These are phyloP conservation scores for Apocheima hispidaria DNA, from an alignment of 2,888 invertebrate species.

Conservation along the genomic window DNA sequence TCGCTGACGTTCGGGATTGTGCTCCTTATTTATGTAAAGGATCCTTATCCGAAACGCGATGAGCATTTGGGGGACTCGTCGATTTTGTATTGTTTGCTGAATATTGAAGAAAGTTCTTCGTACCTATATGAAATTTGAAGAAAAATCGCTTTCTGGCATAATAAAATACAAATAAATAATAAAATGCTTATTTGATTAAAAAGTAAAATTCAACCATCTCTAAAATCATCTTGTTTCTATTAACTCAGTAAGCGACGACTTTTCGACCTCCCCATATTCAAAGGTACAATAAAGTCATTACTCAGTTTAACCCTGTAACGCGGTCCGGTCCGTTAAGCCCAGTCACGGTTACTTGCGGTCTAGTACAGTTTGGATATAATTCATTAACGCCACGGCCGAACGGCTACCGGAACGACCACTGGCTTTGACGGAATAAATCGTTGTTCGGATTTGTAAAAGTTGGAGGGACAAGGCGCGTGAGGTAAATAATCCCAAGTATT, in stretches of 20 bases:
- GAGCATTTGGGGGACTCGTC: constrained; percentile 16
- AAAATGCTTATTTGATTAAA: neutral
- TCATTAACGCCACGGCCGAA: constrained; percentile 46
- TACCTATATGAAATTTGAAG: neutral
- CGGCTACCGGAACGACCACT: constrained; percentile 43
- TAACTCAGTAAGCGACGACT: constrained; percentile 3
- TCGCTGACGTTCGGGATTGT: constrained; percentile 28
- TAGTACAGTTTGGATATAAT: constrained; percentile 51
- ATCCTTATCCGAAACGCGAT: constrained; percentile 24
- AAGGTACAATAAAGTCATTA: constrained; percentile 42
- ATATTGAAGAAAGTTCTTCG: neutral
- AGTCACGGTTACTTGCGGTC: constrained; percentile 57
- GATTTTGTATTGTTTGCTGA: constrained; percentile 8
- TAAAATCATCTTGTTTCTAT: neutral
- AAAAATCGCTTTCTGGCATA: no score
- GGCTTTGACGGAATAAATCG: constrained; percentile 49
- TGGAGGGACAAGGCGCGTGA: constrained; percentile 32
- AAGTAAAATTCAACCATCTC: neutral
- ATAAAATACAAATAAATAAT: neutral
- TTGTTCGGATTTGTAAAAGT: constrained; percentile 42
- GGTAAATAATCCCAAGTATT: constrained; percentile 26
- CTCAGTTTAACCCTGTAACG: constrained; percentile 40
- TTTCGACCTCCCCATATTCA: neutral
- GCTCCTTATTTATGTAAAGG: constrained; percentile 33
- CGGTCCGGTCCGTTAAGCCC: constrained; percentile 32